Percentiles rank a stretch among this genome's conserved stretches.
phyloP scores from a whole-genome alignment of 1,140 invertebrate species.

The Armadillidium nasatum region DNA sequence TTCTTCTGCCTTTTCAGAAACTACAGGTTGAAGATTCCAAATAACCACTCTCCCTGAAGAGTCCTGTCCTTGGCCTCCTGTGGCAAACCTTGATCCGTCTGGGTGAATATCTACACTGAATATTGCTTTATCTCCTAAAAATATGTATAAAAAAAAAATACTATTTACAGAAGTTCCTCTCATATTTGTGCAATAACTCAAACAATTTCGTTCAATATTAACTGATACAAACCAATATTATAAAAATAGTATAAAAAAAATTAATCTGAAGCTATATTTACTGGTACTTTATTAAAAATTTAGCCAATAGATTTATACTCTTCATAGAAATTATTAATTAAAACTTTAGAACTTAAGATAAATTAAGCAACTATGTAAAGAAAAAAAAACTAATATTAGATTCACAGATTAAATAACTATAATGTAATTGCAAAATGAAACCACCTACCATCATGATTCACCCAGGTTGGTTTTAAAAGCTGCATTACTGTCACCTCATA shows the following conservation, averaged over 20 bases:
- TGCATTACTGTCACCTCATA: neutral
- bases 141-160: slow-evolving; percentile 42
- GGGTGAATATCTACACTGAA: slow-evolving; percentile 97
- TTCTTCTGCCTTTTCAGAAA: slow-evolving; percentile 60
- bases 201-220: slow-evolving; percentile 25
- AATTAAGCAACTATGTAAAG: too few relatives aligned
- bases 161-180: slow-evolving; percentile 7
- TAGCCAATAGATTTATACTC: too few relatives aligned
- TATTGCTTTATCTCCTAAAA: slow-evolving; percentile 77
- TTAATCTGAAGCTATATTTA: too few relatives aligned
- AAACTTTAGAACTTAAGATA: too few relatives aligned
- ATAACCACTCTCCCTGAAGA: slow-evolving; percentile 83
- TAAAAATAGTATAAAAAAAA: too few relatives aligned
- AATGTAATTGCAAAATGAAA: too few relatives aligned
- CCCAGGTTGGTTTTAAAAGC: neutral
- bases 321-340: too few relatives aligned
- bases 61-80: slow-evolving; percentile 82
- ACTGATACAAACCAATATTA: too few relatives aligned
- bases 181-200: neutral
- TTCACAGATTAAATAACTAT: too few relatives aligned
- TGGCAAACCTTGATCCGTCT: slow-evolving; percentile 84
- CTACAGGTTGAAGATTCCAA: slow-evolving; percentile 88
- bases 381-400: too few relatives aligned
- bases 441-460: slow-evolving; percentile 1
- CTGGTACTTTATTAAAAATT: too few relatives aligned